Conservation (phyloP, 2,888 invertebrate species). For the Margaritifera margaritifera region DNA sequence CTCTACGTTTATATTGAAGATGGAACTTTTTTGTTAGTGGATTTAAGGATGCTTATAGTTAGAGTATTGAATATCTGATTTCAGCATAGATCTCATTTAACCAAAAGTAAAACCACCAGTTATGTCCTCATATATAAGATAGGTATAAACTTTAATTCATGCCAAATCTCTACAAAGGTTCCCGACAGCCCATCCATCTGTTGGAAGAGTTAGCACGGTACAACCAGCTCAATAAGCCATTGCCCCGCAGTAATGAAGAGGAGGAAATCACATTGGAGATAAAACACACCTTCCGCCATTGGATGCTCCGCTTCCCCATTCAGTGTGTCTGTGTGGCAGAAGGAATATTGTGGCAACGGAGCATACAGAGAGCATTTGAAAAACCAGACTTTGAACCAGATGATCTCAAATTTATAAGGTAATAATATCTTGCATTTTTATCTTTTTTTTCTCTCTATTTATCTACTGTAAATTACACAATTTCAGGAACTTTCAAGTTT, state of each 20-base stretch:
- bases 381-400: conserved; percentile 48
- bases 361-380: conserved; percentile 55
- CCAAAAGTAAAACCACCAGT: too few species aligned
- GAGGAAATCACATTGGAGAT: conserved; percentile 37
- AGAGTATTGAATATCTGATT: neutral
- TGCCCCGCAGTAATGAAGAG: conserved; percentile 15
- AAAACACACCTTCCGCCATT: conserved; percentile 60
- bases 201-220: conserved; percentile 61
- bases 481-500: too few species aligned
- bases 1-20: neutral
- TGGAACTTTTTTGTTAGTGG: too few species aligned
- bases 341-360: conserved; percentile 65
- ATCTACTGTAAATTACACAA: too few species aligned
- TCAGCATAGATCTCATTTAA: neutral
- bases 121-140: too few species aligned
- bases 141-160: too few species aligned
- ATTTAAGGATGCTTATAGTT: neutral
- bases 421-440: conserved; percentile 7
- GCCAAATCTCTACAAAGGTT: conserved; percentile 11
- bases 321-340: conserved; percentile 68
- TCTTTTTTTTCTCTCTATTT: too few species aligned
- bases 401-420: conserved; percentile 50
- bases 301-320: conserved; percentile 67
- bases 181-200: conserved; percentile 54
- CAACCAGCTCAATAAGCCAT: conserved; percentile 13